Evolutionary conservation across 1,140 invertebrate species (phyloP).

Genomic region (Drosophila kanapiae): DNA sequence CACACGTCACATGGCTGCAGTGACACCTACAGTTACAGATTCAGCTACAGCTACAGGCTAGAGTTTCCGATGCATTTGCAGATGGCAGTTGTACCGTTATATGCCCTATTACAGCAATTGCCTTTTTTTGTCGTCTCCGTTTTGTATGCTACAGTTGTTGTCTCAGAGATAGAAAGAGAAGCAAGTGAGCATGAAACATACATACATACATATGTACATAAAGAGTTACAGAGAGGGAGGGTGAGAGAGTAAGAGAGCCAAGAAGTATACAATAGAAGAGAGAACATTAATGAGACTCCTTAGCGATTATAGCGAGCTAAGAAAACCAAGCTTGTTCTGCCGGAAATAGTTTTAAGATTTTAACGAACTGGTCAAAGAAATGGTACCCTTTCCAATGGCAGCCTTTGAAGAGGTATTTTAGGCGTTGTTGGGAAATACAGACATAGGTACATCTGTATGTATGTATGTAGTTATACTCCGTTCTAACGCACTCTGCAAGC

Average conservation of each 20-base stretch:
- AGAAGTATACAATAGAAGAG: neutral
- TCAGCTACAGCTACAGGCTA: conserved; percentile 1
- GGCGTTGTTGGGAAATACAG: conserved; percentile 60
- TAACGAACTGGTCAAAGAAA: neutral
- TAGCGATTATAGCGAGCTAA: too few species aligned
- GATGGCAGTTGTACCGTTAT: conserved; percentile 15
- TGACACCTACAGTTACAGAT: conserved; percentile 5
- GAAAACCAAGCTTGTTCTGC: too few species aligned
- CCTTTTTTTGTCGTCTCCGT: conserved; percentile 25
- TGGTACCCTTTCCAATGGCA: neutral
- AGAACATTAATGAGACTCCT: neutral
- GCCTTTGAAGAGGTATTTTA: conserved; percentile 62
- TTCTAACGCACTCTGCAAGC: conserved; percentile 21
- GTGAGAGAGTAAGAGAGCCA: conserved; percentile 3
- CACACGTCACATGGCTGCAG: conserved; percentile 39
- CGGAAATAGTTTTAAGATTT: too few species aligned
- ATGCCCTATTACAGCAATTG: conserved; percentile 27
- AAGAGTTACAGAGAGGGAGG: neutral
- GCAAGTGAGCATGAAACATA: neutral
- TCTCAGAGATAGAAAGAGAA: neutral
- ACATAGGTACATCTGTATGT: too few species aligned
- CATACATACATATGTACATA: too few species aligned
- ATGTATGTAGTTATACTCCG: neutral
- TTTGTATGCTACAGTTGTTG: conserved; percentile 58
- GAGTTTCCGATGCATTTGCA: conserved; percentile 21